Conservation (phyloP, 2,113 vertebrate species). For the Aphyosemion australe region DNA sequence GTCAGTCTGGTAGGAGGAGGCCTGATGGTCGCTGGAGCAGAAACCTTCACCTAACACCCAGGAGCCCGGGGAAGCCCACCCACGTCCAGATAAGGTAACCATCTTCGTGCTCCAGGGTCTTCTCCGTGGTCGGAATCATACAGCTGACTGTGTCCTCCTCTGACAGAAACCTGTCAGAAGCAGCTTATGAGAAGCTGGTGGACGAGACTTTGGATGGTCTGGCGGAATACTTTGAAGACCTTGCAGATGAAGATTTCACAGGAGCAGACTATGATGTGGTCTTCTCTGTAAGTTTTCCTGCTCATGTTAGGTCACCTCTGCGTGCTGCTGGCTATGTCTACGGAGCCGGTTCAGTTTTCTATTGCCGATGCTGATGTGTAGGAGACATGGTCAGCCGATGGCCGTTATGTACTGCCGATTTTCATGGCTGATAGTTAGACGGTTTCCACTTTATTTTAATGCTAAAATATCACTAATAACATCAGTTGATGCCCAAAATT, state of each 20-base stretch:
- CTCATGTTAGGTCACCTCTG: neutral
- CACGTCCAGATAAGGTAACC: constrained; percentile 26
- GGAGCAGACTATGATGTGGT: constrained; percentile 88
- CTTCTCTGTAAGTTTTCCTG: constrained; percentile 83
- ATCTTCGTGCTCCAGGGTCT: no score
- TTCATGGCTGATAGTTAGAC: no score
- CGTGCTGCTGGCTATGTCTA: neutral
- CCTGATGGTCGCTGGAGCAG: constrained; percentile 12
- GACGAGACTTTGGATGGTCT: constrained; percentile 91
- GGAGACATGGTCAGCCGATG: no score
- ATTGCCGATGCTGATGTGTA: no score
- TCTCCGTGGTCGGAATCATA: neutral
- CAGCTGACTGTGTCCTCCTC: constrained; percentile 1
- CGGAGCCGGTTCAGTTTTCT: no score
- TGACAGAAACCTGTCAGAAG: constrained; percentile 84
- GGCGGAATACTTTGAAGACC: constrained; percentile 93
- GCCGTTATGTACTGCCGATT: no score
- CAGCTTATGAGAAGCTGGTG: constrained; percentile 86
- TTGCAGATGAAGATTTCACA: constrained; percentile 85
- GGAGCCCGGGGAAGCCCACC: neutral
- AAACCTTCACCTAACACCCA: constrained; percentile 27
- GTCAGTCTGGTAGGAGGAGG: no score
- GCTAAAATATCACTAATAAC: no score
- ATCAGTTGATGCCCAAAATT: no score
- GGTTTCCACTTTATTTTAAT: no score